These are phyloP conservation scores for Calypte anna DNA, from an alignment of 2,113 vertebrate species.

Conservation along the genomic window DNA sequence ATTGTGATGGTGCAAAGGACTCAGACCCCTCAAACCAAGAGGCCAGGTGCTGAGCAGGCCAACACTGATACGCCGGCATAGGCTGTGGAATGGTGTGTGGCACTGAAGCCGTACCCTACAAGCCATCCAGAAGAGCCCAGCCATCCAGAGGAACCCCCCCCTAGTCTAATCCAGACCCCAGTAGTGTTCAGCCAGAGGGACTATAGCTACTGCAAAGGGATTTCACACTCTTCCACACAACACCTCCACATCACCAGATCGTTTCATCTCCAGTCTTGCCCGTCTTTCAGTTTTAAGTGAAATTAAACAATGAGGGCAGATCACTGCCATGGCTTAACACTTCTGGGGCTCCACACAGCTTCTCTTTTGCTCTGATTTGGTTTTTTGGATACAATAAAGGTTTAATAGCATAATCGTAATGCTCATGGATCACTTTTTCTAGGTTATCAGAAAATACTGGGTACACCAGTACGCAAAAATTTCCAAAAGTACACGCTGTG, in stretches of 20 bases:
- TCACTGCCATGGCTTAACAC: neutral
- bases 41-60: neutral
- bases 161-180: neutral
- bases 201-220: fast-evolving
- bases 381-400: neutral
- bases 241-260: neutral
- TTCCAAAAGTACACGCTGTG: constrained; percentile 14
- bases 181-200: neutral
- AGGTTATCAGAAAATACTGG: constrained; percentile 30
- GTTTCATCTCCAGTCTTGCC: neutral
- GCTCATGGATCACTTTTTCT: neutral
- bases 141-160: neutral
- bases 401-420: constrained; percentile 42
- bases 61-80: fast-evolving
- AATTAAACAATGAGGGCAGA: constrained; percentile 4
- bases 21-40: neutral
- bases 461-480: neutral
- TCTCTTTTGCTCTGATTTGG: neutral
- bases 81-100: fast-evolving
- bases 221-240: neutral
- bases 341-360: neutral
- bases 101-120: fast-evolving
- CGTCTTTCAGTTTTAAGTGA: neutral
- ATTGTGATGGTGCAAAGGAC: neutral
- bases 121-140: neutral